Percentiles rank a stretch among this genome's conserved stretches.
Evolutionary conservation across 2,888 invertebrate genomes (phyloP).

Genomic region (Fragum whitleyi): DNA sequence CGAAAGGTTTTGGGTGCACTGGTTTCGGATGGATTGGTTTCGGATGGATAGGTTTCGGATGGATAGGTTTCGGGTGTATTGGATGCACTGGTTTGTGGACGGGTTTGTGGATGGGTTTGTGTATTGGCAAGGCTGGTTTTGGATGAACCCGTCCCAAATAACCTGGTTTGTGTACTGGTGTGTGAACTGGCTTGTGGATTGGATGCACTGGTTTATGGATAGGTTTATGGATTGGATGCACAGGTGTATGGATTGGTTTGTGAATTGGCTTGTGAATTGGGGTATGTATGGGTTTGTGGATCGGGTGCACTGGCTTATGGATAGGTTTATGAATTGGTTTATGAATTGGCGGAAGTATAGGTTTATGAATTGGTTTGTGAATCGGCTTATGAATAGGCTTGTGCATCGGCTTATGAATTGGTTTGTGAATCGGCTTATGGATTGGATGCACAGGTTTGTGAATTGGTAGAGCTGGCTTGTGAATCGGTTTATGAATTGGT

Average conservation of each 20-base stretch:
- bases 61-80: background rate
- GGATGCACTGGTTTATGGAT: conserved; percentile 8
- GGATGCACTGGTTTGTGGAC: background rate
- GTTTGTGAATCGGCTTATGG: background rate
- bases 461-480: conserved; percentile 4
- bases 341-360: background rate
- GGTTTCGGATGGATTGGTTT: conserved; percentile 13
- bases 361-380: conserved; percentile 10
- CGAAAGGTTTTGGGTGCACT: background rate
- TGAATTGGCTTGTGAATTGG: background rate
- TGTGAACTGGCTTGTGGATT: background rate
- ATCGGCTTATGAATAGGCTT: background rate
- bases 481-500: background rate
- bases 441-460: conserved; percentile 7
- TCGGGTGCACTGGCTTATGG: background rate
- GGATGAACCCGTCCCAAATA: background rate
- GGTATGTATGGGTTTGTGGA: background rate
- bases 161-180: background rate
- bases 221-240: background rate
- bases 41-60: background rate
- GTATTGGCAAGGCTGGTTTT: background rate
- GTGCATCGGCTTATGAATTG: background rate
- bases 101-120: background rate
- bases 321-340: background rate
- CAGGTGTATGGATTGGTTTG: background rate